Evolutionary conservation across 2,113 vertebrate genomes (phyloP), one percentile per base, ranked within the genome.

Genomic region (Lonchura striata): DNA sequence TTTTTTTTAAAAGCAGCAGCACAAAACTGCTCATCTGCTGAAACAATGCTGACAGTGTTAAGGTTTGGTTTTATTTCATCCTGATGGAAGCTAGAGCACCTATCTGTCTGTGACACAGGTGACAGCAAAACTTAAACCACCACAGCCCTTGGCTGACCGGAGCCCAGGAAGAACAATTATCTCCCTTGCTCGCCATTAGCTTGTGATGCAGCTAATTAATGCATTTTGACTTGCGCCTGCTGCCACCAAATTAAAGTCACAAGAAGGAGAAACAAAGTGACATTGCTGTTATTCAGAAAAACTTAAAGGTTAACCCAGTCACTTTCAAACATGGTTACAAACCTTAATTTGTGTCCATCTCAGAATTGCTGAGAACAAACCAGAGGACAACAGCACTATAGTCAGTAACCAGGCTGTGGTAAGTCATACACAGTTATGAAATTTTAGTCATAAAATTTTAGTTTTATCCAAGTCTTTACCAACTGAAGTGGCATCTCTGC

Each of bases 31-130:
- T 74, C 16, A 25, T 66, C 47, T 59, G 75, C 35, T 85, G 56
- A 93, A 61, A 47, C 0, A 0, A 57, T 0, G 0, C 8, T 60
- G 30, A 11, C 14, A 57, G 31, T 4, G 0, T 31, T 57, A 78
- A 66, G 17, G 8, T 70, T 78, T 46, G 12, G 2, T 15, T 93
- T 78, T 37, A 53, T 54, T 71, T 79, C 52, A 46, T 14, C 14
- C 7, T 10, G 18, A 42, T 17, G 30, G 46, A 49, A 63, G 42
- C 28, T 61, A 24, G 8, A 86, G 46, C 41, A 86, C 16, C 28
- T 39, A 2, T 30, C 5, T 46, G 18, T 27, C 76, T 65, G 64
- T 74, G 56, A 74, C 65, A 82, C 0, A 72, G 39, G 28, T 22
- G 28, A 77, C 2, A 83, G 72, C 28, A 81, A 2, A 74, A 31